Percentiles rank a stretch among this genome's conserved stretches.
Conservation (phyloP, 2,797 vertebrate genomes). For the Characodon lateralis region DNA sequence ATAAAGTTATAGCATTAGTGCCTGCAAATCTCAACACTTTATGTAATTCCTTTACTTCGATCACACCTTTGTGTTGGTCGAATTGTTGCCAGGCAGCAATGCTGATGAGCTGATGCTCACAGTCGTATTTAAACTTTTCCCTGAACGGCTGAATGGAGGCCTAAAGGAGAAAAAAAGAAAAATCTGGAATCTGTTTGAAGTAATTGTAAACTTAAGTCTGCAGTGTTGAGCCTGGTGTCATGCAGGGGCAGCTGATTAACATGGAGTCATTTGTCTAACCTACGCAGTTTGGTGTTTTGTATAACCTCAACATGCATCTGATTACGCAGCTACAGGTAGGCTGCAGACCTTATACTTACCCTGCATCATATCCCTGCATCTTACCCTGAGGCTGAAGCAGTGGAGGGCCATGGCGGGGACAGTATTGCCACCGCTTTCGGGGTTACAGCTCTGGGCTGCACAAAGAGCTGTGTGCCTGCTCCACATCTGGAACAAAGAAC, state of each 20-base stretch:
- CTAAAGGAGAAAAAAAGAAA: conserved; percentile 7
- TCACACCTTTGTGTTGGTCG: conserved; percentile 29
- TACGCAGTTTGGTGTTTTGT: neutral
- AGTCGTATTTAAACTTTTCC: conserved; percentile 59
- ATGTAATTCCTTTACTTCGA: neutral
- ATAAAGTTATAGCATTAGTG: neutral
- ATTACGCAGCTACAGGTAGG: neutral
- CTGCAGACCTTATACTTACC: neutral
- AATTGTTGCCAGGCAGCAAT: conserved; percentile 77
- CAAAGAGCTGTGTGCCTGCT: conserved; percentile 45
- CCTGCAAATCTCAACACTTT: neutral
- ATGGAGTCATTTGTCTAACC: conserved; percentile 54
- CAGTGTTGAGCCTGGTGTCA: conserved; percentile 54
- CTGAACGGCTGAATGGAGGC: conserved; percentile 56
- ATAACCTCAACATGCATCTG: neutral
- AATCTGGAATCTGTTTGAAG: conserved; percentile 49
- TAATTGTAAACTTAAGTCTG: conserved; percentile 33
- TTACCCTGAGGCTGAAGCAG: conserved; percentile 21
- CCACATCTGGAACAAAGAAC: conserved; percentile 80
- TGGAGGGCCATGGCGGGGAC: conserved; percentile 46
- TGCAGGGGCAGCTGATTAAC: conserved; percentile 39
- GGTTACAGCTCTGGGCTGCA: conserved; percentile 41
- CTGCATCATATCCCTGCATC: too few species aligned
- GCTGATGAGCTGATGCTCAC: conserved; percentile 40
- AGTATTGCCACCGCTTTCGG: conserved; percentile 46